Base-by-base conservation (phyloP, 1,140 invertebrate species). In the Zaprionus capensis region DNA sequence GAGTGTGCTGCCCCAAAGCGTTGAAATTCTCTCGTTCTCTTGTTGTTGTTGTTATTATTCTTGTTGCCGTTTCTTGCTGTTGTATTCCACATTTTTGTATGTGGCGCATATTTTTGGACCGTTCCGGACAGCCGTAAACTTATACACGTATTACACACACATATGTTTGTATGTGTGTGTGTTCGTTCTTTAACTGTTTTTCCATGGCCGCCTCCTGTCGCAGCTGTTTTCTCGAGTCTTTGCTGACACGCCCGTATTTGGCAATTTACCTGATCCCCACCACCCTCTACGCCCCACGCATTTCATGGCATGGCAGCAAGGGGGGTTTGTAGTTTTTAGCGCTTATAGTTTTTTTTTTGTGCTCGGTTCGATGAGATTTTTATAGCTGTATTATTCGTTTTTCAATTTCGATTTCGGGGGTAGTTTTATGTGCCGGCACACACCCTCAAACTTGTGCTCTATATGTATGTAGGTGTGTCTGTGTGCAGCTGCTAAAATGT, bases 341-440 rank as follows among this genome's bases (percentile, higher is more conserved):
- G 36, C 72, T 70, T 46, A 38, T 28, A 9, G 3, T 28, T 46
- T 51, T 9, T 28, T 28, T 46, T 72, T 46, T 64, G 56, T 68
- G 62, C 51, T 58, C 34, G 20, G 57, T 61, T 74, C 82, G 82
- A 86, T 80, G 67, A 77, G 79, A 76, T 71, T 81, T 82, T 86
- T 73, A 66, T 71, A 62, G 66, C 14, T 26, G 15, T 62, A 46
- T 46, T 55, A 55, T 71, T 71, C 46, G 55, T 65, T 76, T 69
- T 76, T 59, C 61, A 36, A 71, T 76, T 76, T 53, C 72, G 53
- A 83, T 85, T 85, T 85, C 51, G 78, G 78, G 83, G 83, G 83
- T 87, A 87, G 83, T 87, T 87, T 88, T 82, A 57, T 53, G 34
- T 64, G 20, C 49, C 65, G 63, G 69, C 78, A 65, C 83, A 82